Evolutionary conservation across 2,888 invertebrate species (phyloP), one percentile per base, ranked within the genome.

Genomic region (Amitus sp.): DNA sequence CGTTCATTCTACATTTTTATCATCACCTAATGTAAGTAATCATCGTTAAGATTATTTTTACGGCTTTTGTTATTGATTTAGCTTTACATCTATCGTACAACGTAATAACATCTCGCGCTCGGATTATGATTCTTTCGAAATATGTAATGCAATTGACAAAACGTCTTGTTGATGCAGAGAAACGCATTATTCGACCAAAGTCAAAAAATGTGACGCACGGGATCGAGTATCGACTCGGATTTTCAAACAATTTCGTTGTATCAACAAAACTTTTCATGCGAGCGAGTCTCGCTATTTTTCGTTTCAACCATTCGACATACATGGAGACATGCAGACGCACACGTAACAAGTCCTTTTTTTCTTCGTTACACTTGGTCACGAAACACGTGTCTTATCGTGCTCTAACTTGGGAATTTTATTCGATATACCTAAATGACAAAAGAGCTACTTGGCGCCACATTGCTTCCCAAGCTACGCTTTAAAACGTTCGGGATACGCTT

Each of bases 401-500:
- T 39, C 27, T 48, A 48, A 48, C 47, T 47, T 27, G 45, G 7
- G 45, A 53, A 28, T 53, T 53, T 27, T 39, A 37, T 47, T 53
- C 13, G 33, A 46, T 47, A n/a, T 9, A 53, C 17, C 28, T 47
- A 53, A 53, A 47, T 47, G 53, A 40, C 40, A 40, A 40, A 39
- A 40, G 30, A 40, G 19, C 40, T 40, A 40, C 40, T 40, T 40
- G 30, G 23, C 23, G 43, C 23, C 20, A 19, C 46, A 30, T 28
- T 30, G 18, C 46, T 34, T 18, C 9, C n/a, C n/a, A n/a, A n/a
- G 27, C 10, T 1, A 39, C 28, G 13, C 46, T 34, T 27, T 27
- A 46, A 27, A 43, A n/a, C 54, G 19, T 17, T 40, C 37, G 40
- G 12, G 53, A 47, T 53, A 47, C 53, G 46, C 39, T 20, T 23